Conservation (phyloP, 2,797 vertebrate species). For the Iguana delicatissima region DNA sequence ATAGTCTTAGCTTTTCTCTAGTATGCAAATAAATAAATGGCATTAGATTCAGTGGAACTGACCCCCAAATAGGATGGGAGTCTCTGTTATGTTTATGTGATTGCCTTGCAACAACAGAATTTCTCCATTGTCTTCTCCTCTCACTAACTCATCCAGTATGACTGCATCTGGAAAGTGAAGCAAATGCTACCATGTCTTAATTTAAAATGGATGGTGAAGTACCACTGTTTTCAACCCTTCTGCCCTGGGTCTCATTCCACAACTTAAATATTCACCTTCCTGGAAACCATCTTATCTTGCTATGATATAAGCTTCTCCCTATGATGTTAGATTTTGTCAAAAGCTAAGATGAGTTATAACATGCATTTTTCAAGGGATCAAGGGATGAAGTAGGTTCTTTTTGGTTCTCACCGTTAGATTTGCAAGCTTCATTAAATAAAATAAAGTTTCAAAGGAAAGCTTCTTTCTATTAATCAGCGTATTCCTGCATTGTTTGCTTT, state of each 20-base stretch:
- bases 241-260: not conserved
- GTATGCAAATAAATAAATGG: not conserved
- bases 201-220: not conserved
- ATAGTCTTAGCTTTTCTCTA: no score
- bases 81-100: not conserved
- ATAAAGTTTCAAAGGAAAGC: conserved; percentile 17
- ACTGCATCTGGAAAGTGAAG: not conserved
- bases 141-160: not conserved
- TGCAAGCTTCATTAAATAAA: conserved; percentile 43
- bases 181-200: not conserved
- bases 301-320: conserved; percentile 35
- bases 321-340: conserved; percentile 22
- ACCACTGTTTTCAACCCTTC: not conserved
- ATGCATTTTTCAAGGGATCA: conserved; percentile 28
- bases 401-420: conserved; percentile 42
- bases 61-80: not conserved
- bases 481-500: conserved; percentile 40
- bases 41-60: not conserved
- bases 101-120: not conserved
- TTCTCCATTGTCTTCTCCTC: not conserved
- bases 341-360: conserved; percentile 44
- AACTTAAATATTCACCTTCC: not conserved
- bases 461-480: conserved; percentile 48
- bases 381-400: not conserved
- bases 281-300: conserved; percentile 2